Conservation (phyloP, 2,888 invertebrate genomes). For the Theristus sp. region DNA sequence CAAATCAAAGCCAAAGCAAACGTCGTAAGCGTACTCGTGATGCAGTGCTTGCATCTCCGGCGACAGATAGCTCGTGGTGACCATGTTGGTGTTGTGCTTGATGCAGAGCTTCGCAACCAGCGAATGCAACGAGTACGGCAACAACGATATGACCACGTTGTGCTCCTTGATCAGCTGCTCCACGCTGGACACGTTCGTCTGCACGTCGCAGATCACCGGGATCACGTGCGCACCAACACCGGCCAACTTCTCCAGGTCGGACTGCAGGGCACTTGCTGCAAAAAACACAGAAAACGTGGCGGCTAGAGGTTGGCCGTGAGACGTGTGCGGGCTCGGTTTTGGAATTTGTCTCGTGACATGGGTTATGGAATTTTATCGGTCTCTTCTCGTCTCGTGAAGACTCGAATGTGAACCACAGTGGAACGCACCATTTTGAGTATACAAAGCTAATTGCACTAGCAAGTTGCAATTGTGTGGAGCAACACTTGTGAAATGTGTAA, state of each 20-base stretch:
- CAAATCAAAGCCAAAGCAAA: too few species aligned
- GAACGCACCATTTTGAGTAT: too few species aligned
- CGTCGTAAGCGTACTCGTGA: slow-evolving; percentile 42
- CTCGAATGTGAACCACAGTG: too few species aligned
- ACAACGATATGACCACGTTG: slow-evolving; percentile 45
- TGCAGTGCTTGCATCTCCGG: slow-evolving; percentile 62
- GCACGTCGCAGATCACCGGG: slow-evolving; percentile 61
- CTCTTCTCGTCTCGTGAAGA: too few species aligned
- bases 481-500: too few species aligned
- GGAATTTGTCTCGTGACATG: too few species aligned
- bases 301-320: too few species aligned
- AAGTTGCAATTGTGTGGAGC: too few species aligned
- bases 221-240: slow-evolving; percentile 47
- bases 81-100: slow-evolving; percentile 65
- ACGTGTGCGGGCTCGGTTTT: too few species aligned
- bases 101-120: slow-evolving; percentile 67
- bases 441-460: too few species aligned
- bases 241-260: slow-evolving; percentile 68
- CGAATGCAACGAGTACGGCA: slow-evolving; percentile 77
- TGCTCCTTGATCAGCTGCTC: slow-evolving; percentile 48
- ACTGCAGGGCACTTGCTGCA: slow-evolving; percentile 57
- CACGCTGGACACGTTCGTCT: slow-evolving; percentile 48
- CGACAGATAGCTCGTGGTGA: slow-evolving; percentile 83
- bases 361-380: too few species aligned
- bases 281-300: too few species aligned